Conservation (phyloP, 2,797 vertebrate species). For the Thunnus albacares region DNA sequence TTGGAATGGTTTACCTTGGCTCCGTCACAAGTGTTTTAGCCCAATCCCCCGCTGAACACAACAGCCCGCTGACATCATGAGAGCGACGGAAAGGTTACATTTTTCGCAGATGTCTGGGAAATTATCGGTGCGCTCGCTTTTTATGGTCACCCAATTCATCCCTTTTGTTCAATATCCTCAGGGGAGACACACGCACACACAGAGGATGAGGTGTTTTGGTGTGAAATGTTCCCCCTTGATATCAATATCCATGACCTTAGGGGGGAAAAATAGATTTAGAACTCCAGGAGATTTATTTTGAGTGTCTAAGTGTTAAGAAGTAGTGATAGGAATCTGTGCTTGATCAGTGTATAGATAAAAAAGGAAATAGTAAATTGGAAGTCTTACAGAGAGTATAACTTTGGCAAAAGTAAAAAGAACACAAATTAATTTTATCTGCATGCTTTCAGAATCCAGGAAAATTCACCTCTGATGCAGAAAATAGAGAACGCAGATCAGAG, state of each 20-base stretch:
- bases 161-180: conserved; percentile 55
- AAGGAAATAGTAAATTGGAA: conserved; percentile 35
- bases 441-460: conserved; percentile 15
- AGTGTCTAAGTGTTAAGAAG: conserved; percentile 37
- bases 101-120: conserved; percentile 91
- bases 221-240: conserved; percentile 72
- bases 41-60: conserved; percentile 93
- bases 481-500: conserved; percentile 1
- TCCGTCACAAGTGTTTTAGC: conserved; percentile 95
- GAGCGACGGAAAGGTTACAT: conserved; percentile 89
- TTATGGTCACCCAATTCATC: conserved; percentile 72
- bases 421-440: conserved; percentile 37
- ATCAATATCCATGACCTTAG: conserved; percentile 56
- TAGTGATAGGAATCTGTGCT: conserved; percentile 51
- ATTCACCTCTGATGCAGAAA: conserved; percentile 6
- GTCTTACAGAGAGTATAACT: conserved; percentile 18
- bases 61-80: conserved; percentile 96
- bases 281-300: conserved; percentile 58
- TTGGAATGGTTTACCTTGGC: conserved; percentile 99
- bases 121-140: conserved; percentile 83
- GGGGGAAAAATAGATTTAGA: conserved; percentile 41
- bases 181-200: conserved; percentile 14
- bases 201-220: conserved; percentile 71
- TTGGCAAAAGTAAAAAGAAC: conserved; percentile 42
- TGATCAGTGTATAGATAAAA: conserved; percentile 41